Conservation (phyloP, 2,888 invertebrate species). For the Nymphalis c-album region DNA sequence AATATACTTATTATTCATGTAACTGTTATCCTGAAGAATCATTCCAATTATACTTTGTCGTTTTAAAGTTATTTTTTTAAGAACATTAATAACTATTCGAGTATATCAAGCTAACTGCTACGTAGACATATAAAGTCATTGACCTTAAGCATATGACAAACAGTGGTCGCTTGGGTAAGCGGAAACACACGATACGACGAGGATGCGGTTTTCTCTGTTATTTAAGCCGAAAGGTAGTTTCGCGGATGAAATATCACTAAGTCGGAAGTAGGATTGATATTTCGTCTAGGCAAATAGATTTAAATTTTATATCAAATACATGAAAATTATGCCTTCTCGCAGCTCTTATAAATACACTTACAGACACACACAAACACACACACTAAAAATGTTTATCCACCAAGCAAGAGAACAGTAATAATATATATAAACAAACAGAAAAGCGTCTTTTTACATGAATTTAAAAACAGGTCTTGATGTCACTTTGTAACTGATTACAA, state of each 20-base stretch:
- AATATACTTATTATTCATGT: no score
- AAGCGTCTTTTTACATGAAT: no score
- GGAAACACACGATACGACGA: slow-evolving; percentile 20
- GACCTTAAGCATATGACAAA: slow-evolving; percentile 26
- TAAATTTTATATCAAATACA: neutral
- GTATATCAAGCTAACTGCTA: no score
- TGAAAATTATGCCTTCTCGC: no score
- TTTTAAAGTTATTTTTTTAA: neutral
- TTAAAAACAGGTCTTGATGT: no score
- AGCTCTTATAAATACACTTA: neutral
- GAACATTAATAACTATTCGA: neutral
- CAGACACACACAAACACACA: neutral
- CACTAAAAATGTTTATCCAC: no score
- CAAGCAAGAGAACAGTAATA: no score
- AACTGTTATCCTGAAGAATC: neutral
- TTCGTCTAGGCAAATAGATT: neutral
- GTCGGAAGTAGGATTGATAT: slow-evolving; percentile 17
- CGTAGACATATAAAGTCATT: slow-evolving; percentile 13
- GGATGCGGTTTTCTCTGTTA: slow-evolving; percentile 27
- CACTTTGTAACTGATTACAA: no score
- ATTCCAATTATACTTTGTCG: neutral
- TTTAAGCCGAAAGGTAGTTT: slow-evolving; percentile 21
- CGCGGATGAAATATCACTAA: slow-evolving; percentile 18
- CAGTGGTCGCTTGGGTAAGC: slow-evolving; percentile 13
- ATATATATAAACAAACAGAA: no score